Evolutionary conservation across 2,888 invertebrate genomes (phyloP).

Genomic region (Chirona hameri): DNA sequence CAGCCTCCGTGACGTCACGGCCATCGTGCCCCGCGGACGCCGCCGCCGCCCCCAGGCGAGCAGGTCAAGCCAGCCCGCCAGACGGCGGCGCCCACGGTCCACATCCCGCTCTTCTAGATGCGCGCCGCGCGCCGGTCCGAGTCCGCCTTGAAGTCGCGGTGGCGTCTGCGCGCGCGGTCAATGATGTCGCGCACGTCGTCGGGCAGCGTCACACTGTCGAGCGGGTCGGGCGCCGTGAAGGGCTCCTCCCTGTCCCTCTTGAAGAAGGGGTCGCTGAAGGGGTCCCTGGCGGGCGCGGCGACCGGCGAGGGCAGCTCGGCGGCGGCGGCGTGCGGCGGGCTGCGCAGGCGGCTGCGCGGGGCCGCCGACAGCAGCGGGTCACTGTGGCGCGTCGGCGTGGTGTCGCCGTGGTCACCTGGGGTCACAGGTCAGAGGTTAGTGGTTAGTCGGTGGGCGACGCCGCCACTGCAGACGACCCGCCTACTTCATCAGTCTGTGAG

Average conservation of each 20-base stretch:
- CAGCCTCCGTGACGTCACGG: neutral
- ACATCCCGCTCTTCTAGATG: neutral
- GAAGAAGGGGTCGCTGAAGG: slow-evolving; percentile 24
- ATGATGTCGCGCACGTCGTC: slow-evolving; percentile 14
- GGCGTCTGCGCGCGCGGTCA: neutral
- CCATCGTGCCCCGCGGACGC: neutral
- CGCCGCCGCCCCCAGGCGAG: slow-evolving; percentile 22
- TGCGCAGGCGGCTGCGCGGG: neutral
- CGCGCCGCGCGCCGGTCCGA: neutral
- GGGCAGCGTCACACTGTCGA: slow-evolving; percentile 1
- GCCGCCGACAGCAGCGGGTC: neutral
- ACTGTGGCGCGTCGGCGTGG: neutral
- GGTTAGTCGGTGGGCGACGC: neutral
- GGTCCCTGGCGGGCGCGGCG: neutral
- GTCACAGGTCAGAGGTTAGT: neutral
- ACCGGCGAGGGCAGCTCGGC: neutral
- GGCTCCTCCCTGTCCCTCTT: too few species aligned
- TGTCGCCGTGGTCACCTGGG: slow-evolving; percentile 25
- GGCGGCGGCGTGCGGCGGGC: neutral
- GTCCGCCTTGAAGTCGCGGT: slow-evolving; percentile 6
- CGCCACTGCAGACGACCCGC: neutral
- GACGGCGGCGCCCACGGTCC: neutral
- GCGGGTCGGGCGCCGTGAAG: neutral
- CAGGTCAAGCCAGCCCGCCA: neutral
- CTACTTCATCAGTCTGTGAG: too few species aligned